A percentile compares a stretch with the other conserved stretches of the same genome.
Evolutionary conservation across 2,888 invertebrate genomes (phyloP).

Genomic region (Hetaerina titia): DNA sequence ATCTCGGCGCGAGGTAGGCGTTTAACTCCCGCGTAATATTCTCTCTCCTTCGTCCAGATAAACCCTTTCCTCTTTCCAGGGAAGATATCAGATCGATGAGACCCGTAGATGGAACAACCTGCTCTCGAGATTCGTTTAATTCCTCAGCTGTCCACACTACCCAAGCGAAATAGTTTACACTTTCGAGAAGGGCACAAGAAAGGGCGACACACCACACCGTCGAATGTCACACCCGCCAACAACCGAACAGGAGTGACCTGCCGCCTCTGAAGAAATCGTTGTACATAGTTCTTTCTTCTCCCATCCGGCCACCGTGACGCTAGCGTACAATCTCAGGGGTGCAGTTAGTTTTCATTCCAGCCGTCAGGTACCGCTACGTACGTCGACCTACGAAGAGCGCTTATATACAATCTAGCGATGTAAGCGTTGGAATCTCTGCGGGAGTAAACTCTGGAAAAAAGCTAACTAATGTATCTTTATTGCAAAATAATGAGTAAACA

Average conservation of each 20-base stretch:
- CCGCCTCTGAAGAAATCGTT: background rate
- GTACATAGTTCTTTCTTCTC: background rate
- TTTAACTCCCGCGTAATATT: background rate
- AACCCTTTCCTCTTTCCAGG: background rate
- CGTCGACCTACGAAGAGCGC: background rate
- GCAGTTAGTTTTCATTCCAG: background rate
- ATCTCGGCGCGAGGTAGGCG: background rate
- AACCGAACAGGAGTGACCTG: background rate
- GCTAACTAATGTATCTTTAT: too few relatives aligned
- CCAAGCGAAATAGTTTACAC: background rate
- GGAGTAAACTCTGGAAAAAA: too few relatives aligned
- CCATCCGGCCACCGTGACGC: background rate
- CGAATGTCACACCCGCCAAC: constrained; percentile 7
- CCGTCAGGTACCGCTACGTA: background rate
- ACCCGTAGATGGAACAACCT: background rate
- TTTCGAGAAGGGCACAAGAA: background rate
- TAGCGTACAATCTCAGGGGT: background rate
- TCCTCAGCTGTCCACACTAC: background rate
- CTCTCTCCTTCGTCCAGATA: background rate
- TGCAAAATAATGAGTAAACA: too few relatives aligned
- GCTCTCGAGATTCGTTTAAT: background rate
- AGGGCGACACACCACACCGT: background rate
- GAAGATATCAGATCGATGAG: background rate
- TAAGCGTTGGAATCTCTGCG: too few relatives aligned
- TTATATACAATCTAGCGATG: too few relatives aligned